Evolutionary conservation across 2,888 invertebrate genomes (phyloP).

Genomic region (Beris morrisii): DNA sequence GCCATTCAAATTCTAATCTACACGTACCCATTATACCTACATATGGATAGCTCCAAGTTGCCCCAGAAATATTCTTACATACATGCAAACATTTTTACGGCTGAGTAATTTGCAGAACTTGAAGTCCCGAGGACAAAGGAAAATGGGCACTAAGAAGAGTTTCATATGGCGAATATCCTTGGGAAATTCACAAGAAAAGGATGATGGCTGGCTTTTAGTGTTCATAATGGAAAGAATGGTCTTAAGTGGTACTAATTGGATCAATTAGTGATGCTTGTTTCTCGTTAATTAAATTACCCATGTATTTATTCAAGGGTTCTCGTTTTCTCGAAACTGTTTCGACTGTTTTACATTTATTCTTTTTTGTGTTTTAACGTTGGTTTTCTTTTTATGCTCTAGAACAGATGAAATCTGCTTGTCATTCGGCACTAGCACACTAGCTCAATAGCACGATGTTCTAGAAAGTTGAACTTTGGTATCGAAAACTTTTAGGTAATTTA

Average conservation of each 20-base stretch:
- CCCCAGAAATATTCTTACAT: too few relatives aligned
- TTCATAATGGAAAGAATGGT: conserved; percentile 34
- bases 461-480: too few relatives aligned
- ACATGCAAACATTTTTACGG: conserved; percentile 11
- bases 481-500: too few relatives aligned
- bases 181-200: conserved; percentile 19
- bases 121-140: conserved; percentile 7
- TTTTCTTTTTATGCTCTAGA: too few relatives aligned
- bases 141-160: conserved; percentile 26
- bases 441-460: too few relatives aligned
- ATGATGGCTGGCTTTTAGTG: conserved; percentile 22
- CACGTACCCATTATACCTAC: not conserved
- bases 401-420: too few relatives aligned
- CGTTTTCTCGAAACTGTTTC: not conserved
- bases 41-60: not conserved
- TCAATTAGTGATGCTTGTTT: conserved; percentile 41
- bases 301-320: conserved; percentile 35
- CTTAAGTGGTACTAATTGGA: conserved; percentile 41
- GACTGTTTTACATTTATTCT: not conserved
- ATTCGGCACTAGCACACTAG: too few relatives aligned
- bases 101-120: conserved; percentile 21
- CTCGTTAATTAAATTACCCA: conserved; percentile 40
- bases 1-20: conserved; percentile 7
- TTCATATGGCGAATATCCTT: conserved; percentile 4
- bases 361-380: too few relatives aligned